phyloP scores from a whole-genome alignment of 2,888 invertebrate genomes.

The Willowsia nigromaculata region DNA sequence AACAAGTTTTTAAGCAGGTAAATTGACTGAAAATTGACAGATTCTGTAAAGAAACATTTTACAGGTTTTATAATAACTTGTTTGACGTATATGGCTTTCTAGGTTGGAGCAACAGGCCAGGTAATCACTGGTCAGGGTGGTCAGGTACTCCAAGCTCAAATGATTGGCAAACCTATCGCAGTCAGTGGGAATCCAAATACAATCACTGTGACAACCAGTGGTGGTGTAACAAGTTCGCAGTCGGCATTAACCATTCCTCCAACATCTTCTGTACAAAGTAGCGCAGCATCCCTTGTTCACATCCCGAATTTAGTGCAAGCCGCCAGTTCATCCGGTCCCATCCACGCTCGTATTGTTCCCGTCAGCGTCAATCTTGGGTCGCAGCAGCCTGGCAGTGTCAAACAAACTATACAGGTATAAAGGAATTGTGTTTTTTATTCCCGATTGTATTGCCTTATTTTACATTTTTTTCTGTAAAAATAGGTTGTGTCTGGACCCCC shows the following conservation, averaged over 20 bases:
- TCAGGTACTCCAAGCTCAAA: slow-evolving; percentile 74
- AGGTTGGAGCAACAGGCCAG: slow-evolving; percentile 73
- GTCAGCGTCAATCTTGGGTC: slow-evolving; percentile 59
- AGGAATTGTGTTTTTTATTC: background rate
- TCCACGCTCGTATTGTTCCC: slow-evolving; percentile 69
- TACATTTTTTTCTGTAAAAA: background rate
- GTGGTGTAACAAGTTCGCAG: slow-evolving; percentile 32
- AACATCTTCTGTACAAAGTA: slow-evolving; percentile 31
- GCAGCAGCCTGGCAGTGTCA: slow-evolving; percentile 37
- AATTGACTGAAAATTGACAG: background rate
- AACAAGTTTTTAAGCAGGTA: slow-evolving; percentile 86
- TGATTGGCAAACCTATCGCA: slow-evolving; percentile 65
- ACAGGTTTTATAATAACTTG: background rate
- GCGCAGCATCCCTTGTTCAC: slow-evolving; percentile 45
- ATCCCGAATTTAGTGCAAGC: slow-evolving; percentile 53
- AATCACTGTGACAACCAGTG: slow-evolving; percentile 64
- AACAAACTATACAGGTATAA: slow-evolving; percentile 63
- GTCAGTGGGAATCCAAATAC: slow-evolving; percentile 39
- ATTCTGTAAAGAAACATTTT: background rate
- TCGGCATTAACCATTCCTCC: slow-evolving; percentile 36
- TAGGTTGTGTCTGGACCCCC: slow-evolving; percentile 56
- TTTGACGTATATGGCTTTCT: background rate
- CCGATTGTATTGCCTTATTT: background rate
- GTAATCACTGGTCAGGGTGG: slow-evolving; percentile 69
- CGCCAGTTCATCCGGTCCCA: slow-evolving; percentile 26